Evolutionary conservation across 2,888 invertebrate genomes (phyloP), one percentile per base, ranked within the genome.

Genomic region (Spodoptera littoralis): DNA sequence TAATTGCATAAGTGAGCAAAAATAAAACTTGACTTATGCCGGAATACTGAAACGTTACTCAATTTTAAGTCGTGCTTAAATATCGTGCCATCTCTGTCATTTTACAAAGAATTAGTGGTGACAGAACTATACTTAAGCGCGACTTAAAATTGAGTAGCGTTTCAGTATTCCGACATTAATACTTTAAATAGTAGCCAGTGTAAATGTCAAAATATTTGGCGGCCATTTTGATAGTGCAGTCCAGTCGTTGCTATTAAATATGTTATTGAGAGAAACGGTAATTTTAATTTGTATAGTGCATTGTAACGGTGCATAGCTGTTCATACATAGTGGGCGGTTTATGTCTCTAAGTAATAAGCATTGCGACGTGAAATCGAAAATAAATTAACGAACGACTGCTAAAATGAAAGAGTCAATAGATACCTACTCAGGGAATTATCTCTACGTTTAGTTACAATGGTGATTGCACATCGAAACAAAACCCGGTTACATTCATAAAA

Each of bases 311-410:
- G 12, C 47, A 54, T 74, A 80, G 76, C 80, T 68, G 79, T 78
- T 60, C 57, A 50, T 54, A 55, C 58, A 9, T 42, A 13, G 77
- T 80, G 81, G 81, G 77, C 76, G 81, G 76, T 76, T 80, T 77
- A 75, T 74, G 65, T 67, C 56, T 27, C 62, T 53, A 72, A 62
- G 61, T 56, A 70, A 74, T 73, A 73, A 72, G 58, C 70, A 36
- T 43, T 12, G 47, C 54, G 59, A 60, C 65, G 47, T 48, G 48
- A 59, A 59, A 81, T 75, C 73, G 69, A 69, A 62, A 71, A 70
- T 70, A 57, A 78, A 82, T 78, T 82, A 82, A 78, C 76, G 65
- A 57, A 57, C 51, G 24, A 61, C 45, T 67, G 81, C 70, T 80
- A 84, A 80, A 78, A 64, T 53, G 27, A 67, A 67, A 72, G 46